Evolutionary conservation across 2,797 vertebrate genomes (phyloP), one percentile per base, ranked within the genome.

Genomic region (Semaprochilodus insignis): DNA sequence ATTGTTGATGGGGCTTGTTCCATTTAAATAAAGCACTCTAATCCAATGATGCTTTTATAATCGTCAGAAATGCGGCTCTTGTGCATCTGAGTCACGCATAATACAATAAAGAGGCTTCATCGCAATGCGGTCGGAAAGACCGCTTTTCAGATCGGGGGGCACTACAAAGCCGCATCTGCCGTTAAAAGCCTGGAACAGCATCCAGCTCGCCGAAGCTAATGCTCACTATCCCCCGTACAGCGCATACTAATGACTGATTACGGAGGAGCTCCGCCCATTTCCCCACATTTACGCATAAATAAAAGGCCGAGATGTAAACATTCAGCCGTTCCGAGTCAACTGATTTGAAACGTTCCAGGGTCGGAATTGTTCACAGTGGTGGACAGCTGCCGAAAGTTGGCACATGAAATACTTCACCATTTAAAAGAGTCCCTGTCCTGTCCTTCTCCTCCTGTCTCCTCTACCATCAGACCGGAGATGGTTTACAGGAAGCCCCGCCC

Each of bases 81-180:
- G 51, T 54, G 70, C 31, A 52, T 71, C 69, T 31, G 70, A 73
- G 70, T 52, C 69, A 72, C 27, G 69, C 17, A 31, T 73, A 54
- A 31, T 73, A 73, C 71, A 73, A 73, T 27, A 54, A 73, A 55
- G 27, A 72, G 69, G 27, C 44, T 52, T 52, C 44, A 72, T 7
- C 13, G 21, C n/a, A 70, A 25, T 19, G n/a, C 40, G 51, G 67
- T 51, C 52, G 69, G 52, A 55, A 73, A 73, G 71, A 10, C 23
- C 19, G 51, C 71, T 73, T 73, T 55, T 17, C 34, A 54, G 51
- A 54, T 31, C 71, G 23, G 51, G 23, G 51, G 71, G 55, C 52
- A 31, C 25, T 52, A 55, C 71, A 73, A 73, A 73, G 44, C n/a
- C 14, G 44, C 44, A 17, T 71, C 69, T 23, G 36, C 52, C 44